Evolutionary conservation across 1,140 invertebrate species (phyloP).

Genomic region (Steinernema feltiae): DNA sequence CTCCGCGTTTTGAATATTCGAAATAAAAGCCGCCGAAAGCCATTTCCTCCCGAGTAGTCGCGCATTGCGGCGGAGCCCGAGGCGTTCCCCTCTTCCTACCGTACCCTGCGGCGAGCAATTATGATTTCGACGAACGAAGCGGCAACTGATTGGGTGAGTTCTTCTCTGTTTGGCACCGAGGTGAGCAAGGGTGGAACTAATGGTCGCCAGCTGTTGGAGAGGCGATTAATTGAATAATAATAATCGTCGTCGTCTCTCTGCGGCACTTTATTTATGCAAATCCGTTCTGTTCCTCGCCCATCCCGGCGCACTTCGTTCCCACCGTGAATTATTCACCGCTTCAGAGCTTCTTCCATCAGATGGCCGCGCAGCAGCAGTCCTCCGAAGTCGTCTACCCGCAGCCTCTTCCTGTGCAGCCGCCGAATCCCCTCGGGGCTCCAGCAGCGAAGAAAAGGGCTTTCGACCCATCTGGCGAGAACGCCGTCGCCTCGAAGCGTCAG

Average conservation of each 20-base stretch:
- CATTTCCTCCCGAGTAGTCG: background rate
- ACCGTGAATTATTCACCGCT: background rate
- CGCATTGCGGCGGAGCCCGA: background rate
- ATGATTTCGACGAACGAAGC: background rate
- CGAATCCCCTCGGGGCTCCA: background rate
- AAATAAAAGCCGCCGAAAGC: background rate
- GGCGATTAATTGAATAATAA: background rate
- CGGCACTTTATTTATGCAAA: background rate
- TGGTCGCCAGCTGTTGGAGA: background rate
- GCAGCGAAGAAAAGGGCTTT: background rate
- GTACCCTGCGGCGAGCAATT: background rate
- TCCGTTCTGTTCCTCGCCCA: background rate
- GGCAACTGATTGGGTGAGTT: background rate
- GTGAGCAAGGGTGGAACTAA: background rate
- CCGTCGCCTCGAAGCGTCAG: background rate
- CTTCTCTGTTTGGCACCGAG: background rate
- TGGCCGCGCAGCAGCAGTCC: background rate
- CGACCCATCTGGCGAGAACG: background rate
- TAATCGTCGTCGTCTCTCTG: background rate
- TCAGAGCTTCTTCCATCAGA: slow-evolving; percentile 4
- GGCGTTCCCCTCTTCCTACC: background rate
- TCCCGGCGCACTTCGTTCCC: background rate
- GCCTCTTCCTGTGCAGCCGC: background rate
- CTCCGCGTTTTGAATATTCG: background rate
- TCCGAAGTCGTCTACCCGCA: background rate